Conservation (phyloP, 2,797 vertebrate species). For the Pseudochaenichthys georgianus region DNA sequence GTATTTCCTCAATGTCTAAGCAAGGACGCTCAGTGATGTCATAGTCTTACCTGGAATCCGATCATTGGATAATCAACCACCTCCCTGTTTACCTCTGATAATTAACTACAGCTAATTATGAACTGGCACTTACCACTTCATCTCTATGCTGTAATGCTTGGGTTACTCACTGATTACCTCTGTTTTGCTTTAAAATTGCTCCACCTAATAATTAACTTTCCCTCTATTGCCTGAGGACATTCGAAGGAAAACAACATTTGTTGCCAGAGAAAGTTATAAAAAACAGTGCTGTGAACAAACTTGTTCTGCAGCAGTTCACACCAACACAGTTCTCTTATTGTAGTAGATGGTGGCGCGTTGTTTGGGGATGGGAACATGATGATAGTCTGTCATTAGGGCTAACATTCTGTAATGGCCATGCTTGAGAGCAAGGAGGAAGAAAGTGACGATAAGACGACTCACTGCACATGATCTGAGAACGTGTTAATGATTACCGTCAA, state of each 20-base stretch:
- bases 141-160: conserved; percentile 22
- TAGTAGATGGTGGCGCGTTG: conserved; percentile 50
- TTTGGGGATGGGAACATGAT: conserved; percentile 56
- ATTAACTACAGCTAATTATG: conserved; percentile 68
- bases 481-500: background rate
- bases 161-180: conserved; percentile 57
- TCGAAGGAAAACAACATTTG: conserved; percentile 32
- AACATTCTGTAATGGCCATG: conserved; percentile 55
- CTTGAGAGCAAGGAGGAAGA: conserved; percentile 26
- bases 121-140: conserved; percentile 49
- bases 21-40: conserved; percentile 18
- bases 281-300: conserved; percentile 38
- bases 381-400: conserved; percentile 65
- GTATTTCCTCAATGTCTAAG: conserved; percentile 51
- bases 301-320: conserved; percentile 51
- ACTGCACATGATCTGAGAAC: conserved; percentile 2
- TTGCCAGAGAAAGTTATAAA: conserved; percentile 25
- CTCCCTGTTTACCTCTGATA: conserved; percentile 61
- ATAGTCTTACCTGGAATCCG: conserved; percentile 32
- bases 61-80: conserved; percentile 49
- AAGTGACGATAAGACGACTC: conserved; percentile 16
- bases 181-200: conserved; percentile 64
- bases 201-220: conserved; percentile 64
- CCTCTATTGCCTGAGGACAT: conserved; percentile 52
- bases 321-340: conserved; percentile 52